Conservation (phyloP, 2,797 vertebrate genomes). For the Antennarius maculatus region DNA sequence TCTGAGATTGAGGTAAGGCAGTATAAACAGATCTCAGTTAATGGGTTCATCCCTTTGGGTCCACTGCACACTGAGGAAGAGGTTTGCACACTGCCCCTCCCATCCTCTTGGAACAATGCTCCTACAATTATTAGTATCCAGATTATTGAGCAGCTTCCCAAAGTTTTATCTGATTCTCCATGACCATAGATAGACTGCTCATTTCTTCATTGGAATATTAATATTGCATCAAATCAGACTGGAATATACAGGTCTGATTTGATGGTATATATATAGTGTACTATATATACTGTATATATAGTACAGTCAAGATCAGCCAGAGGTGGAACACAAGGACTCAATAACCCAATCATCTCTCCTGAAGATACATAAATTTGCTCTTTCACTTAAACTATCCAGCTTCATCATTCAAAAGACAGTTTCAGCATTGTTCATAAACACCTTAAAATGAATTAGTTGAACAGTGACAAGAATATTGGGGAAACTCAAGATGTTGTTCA, state of each 20-base stretch:
- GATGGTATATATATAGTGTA: too few relatives aligned
- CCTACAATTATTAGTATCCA: slow-evolving; percentile 39
- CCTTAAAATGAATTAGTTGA: slow-evolving; percentile 9
- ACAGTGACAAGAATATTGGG: background rate
- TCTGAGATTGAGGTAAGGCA: slow-evolving; percentile 67
- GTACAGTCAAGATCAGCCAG: background rate
- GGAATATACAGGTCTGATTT: too few relatives aligned
- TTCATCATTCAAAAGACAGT: slow-evolving; percentile 13
- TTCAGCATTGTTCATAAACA: slow-evolving; percentile 17
- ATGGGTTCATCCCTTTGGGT: slow-evolving; percentile 60
- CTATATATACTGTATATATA: too few relatives aligned
- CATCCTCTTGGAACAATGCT: slow-evolving; percentile 32
- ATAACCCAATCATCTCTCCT: slow-evolving; percentile 14
- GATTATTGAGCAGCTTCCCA: slow-evolving; percentile 54
- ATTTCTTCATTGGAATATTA: slow-evolving; percentile 35
- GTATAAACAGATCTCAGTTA: slow-evolving; percentile 70
- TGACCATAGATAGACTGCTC: slow-evolving; percentile 22
- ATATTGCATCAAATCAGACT: slow-evolving; percentile 30
- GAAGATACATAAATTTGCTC: slow-evolving; percentile 9
- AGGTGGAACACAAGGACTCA: slow-evolving; percentile 13
- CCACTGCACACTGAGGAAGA: slow-evolving; percentile 48
- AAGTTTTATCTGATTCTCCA: slow-evolving; percentile 36
- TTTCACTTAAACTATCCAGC: slow-evolving; percentile 7
- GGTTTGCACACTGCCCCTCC: slow-evolving; percentile 49
- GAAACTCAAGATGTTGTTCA: background rate